These are phyloP conservation scores for Zootoca vivipara DNA, from an alignment of 2,113 vertebrate species.

Conservation along the genomic window DNA sequence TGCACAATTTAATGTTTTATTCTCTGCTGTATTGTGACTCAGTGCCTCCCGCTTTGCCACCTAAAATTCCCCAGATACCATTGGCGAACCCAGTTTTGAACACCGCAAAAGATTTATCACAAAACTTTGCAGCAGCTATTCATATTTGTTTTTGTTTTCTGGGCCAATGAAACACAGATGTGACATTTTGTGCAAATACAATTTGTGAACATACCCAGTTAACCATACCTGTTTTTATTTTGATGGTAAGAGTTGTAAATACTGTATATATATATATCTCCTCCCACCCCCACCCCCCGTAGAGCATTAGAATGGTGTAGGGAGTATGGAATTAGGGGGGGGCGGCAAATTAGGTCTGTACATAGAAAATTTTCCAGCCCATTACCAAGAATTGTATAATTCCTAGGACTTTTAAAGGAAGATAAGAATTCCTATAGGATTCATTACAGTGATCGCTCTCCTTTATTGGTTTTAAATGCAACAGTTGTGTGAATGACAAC, in stretches of 20 bases:
- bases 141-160: background rate
- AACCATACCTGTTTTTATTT: constrained; percentile 9
- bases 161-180: background rate
- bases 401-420: constrained; percentile 53
- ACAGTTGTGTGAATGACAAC: constrained; percentile 44
- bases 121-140: background rate
- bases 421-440: constrained; percentile 51
- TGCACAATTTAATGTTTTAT: background rate
- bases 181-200: constrained; percentile 2
- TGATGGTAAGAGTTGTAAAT: constrained; percentile 18
- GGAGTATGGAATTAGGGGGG: background rate
- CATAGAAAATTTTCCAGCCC: constrained; percentile 35
- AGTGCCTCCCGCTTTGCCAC: constrained; percentile 24
- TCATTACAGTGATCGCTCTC: constrained; percentile 43
- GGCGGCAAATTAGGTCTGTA: constrained; percentile 33
- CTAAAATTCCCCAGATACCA: constrained; percentile 27
- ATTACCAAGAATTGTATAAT: constrained; percentile 40
- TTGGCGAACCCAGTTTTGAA: constrained; percentile 21
- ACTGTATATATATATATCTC: too few species aligned
- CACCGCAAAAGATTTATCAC: background rate
- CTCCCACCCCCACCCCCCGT: too few species aligned
- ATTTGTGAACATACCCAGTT: constrained; percentile 30
- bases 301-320: constrained; percentile 32
- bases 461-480: constrained; percentile 56
- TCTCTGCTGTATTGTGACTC: background rate